Evolutionary conservation across 2,797 vertebrate species (phyloP).

Genomic region (Tokudaia muenninki): DNA sequence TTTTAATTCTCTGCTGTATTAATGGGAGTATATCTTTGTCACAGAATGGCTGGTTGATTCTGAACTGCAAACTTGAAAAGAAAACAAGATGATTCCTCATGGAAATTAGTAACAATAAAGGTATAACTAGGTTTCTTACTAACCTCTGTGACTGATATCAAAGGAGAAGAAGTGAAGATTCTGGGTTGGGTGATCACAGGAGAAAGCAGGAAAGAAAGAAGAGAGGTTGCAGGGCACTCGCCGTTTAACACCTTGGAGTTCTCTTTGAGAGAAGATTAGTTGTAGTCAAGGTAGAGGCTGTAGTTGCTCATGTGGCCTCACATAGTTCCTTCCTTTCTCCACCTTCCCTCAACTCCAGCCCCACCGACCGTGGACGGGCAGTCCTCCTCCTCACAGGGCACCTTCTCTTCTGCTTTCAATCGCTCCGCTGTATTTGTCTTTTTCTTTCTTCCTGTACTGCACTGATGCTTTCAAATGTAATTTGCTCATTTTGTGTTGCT

Average conservation of each 20-base stretch:
- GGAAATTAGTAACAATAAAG: background rate
- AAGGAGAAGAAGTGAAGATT: background rate
- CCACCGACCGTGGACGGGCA: rapidly evolving
- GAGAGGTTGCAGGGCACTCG: background rate
- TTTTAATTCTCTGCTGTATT: background rate
- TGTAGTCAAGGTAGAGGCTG: background rate
- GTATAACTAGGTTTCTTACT: background rate
- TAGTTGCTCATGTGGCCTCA: background rate
- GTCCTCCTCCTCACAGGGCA: background rate
- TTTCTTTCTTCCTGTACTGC: background rate
- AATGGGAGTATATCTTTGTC: background rate
- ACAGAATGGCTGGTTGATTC: background rate
- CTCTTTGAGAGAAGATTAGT: background rate
- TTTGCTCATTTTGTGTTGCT: background rate
- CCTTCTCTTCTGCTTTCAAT: too few relatives aligned
- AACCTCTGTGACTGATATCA: background rate
- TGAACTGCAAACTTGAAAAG: background rate
- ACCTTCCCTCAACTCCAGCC: background rate
- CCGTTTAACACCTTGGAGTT: too few relatives aligned
- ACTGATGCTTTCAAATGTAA: background rate
- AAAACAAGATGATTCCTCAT: background rate
- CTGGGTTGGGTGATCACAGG: background rate
- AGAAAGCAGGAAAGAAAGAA: background rate
- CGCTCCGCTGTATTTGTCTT: too few relatives aligned
- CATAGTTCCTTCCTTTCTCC: background rate